Evolutionary conservation across 2,797 vertebrate genomes (phyloP).

Genomic region (Crocodylus rhombifer): DNA sequence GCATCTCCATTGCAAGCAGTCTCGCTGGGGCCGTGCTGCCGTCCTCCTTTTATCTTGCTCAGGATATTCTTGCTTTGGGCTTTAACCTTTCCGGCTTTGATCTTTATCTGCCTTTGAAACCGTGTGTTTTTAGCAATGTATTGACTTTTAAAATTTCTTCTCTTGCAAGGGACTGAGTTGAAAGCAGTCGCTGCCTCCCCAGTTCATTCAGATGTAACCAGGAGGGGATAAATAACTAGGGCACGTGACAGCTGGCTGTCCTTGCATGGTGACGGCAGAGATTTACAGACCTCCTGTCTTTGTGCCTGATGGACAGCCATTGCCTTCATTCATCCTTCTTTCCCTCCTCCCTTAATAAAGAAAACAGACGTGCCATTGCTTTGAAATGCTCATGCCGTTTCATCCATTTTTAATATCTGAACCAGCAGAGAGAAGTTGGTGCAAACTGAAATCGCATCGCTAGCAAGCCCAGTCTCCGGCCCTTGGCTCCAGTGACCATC

Average conservation of each 20-base stretch:
- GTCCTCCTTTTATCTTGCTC: background rate
- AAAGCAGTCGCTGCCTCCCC: background rate
- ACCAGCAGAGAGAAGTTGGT: rapidly evolving
- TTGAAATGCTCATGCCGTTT: background rate
- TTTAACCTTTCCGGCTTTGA: constrained; percentile 39
- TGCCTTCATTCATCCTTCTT: rapidly evolving
- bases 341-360: rapidly evolving
- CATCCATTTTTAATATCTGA: rapidly evolving
- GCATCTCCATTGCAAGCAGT: rapidly evolving
- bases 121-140: background rate
- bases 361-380: rapidly evolving
- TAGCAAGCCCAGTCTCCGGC: background rate
- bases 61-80: background rate
- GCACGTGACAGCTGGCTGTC: background rate
- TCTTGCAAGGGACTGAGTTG: background rate
- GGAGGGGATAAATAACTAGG: background rate
- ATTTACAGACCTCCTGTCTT: background rate
- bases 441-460: rapidly evolving
- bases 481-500: no score
- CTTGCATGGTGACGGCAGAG: background rate
- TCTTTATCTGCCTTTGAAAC: constrained; percentile 44
- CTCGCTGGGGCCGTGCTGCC: rapidly evolving
- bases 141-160: background rate
- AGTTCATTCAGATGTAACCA: background rate
- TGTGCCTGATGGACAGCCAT: rapidly evolving